Base-by-base conservation (phyloP, 2,888 invertebrate genomes). In the Eupithecia abbreviata region DNA sequence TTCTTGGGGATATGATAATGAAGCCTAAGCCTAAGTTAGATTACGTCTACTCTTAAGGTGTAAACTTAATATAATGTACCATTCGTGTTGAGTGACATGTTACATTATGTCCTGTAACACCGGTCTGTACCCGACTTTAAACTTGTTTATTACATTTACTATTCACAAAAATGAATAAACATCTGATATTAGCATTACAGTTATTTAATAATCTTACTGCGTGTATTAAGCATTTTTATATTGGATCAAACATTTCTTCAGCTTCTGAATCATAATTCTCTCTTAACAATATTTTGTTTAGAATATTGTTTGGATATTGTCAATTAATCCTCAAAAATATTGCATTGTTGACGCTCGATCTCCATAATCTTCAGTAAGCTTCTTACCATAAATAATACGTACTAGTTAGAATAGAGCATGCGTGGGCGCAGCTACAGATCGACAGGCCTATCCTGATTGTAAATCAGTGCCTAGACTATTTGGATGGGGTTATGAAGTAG, bases 351-450 rank as follows among this genome's bases (percentile, higher is more conserved):
- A 92, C 92, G 92, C 91, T 87, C 87, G 87, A 92, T 90, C 92
- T 90, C 90, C 91, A 91, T 94, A 94, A 94, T 93, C 94, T 93
- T 90, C 88, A 85, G 87, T 91, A 93, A 94, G 93, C 94, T 93
- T 90, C 94, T 95, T 94, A 95, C 92, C 93, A 95, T 95, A 95
- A 94, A 95, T 95, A 94, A 95, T 93, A 88, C 92, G 90, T 93
- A 94, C 90, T 90, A 91, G 92, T 91, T 91, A 91, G 93, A 91
- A 93, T 91, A 90, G 90, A 88, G 85, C 82, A 84, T 88, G 93
- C 93, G 93, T 94, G 90, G 94, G 94, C 92, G 93, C 90, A 88
- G 84, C 87, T 86, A 85, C 88, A 90, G 92, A 94, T 93, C 94
- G 93, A 93, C 93, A 92, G 90, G 83, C 88, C 90, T 89, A 90